Conservation (phyloP, 2,888 invertebrate species). For the Eilema depressum region DNA sequence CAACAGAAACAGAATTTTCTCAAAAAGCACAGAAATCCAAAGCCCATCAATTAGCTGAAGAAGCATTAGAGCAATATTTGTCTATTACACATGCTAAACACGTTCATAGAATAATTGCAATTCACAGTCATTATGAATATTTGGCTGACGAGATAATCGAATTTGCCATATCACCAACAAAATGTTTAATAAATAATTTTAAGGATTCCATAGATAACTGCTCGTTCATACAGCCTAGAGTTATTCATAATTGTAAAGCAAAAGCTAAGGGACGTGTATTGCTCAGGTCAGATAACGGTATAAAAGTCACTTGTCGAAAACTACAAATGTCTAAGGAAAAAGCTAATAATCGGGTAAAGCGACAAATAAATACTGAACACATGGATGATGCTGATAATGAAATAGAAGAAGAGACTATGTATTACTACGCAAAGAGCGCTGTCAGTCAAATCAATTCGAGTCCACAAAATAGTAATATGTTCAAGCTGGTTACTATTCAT, state of each 20-base stretch:
- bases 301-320: conserved; percentile 38
- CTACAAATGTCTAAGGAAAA: conserved; percentile 6
- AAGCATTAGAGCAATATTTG: conserved; percentile 50
- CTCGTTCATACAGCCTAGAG: conserved; percentile 44
- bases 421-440: conserved; percentile 71
- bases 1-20: neutral
- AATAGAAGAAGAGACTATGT: conserved; percentile 69
- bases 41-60: conserved; percentile 45
- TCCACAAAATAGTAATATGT: conserved; percentile 64
- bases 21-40: conserved; percentile 22
- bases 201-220: conserved; percentile 44
- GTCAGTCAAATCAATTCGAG: conserved; percentile 64
- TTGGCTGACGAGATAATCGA: conserved; percentile 80
- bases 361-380: conserved; percentile 55
- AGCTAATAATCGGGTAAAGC: conserved; percentile 24
- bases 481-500: conserved; percentile 71
- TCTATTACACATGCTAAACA: conserved; percentile 57
- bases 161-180: conserved; percentile 56
- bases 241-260: conserved; percentile 49
- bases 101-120: conserved; percentile 62
- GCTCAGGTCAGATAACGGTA: conserved; percentile 31
- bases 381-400: conserved; percentile 59
- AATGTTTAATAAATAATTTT: conserved; percentile 46
- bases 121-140: conserved; percentile 79
- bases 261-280: conserved; percentile 21